Evolutionary conservation across 2,888 invertebrate genomes (phyloP).

Genomic region (Volucella zonaria): DNA sequence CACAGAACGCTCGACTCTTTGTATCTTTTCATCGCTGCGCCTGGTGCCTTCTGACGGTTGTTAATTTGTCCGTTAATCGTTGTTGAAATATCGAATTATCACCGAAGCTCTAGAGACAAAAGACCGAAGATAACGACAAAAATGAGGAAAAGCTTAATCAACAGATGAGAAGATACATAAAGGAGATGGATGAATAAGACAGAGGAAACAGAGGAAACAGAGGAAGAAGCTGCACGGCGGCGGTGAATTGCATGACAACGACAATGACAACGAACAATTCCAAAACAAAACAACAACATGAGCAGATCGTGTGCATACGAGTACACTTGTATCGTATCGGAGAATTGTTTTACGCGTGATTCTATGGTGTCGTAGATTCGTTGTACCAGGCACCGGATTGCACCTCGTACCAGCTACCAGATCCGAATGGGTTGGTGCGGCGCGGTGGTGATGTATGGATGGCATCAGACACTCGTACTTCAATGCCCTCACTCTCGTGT

Average conservation of each 20-base stretch:
- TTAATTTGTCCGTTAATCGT: conserved; percentile 19
- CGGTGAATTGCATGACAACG: conserved; percentile 31
- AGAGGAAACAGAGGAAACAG: not conserved
- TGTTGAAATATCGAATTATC: conserved; percentile 21
- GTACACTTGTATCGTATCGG: not conserved
- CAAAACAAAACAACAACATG: not conserved
- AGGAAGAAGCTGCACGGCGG: conserved; percentile 38
- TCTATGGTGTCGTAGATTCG: conserved; percentile 57
- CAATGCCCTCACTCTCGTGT: no score
- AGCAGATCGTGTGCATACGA: conserved; percentile 44
- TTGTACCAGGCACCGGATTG: conserved; percentile 67
- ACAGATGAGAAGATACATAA: not conserved
- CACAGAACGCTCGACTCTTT: not conserved
- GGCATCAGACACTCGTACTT: no score
- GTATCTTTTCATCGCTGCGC: not conserved
- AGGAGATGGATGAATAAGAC: not conserved
- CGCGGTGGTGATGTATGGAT: no score
- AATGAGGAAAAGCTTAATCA: conserved; percentile 3
- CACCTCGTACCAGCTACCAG: conserved; percentile 34
- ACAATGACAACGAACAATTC: no score
- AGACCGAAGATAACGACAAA: not conserved
- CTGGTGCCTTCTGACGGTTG: not conserved
- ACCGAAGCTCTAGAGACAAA: not conserved
- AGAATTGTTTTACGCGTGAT: conserved; percentile 57
- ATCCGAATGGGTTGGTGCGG: not conserved